Percentiles rank a stretch among this genome's conserved stretches.
These are phyloP conservation scores for Prochilodus magdalenae DNA, from an alignment of 2,113 vertebrate genomes.

Conservation along the genomic window DNA sequence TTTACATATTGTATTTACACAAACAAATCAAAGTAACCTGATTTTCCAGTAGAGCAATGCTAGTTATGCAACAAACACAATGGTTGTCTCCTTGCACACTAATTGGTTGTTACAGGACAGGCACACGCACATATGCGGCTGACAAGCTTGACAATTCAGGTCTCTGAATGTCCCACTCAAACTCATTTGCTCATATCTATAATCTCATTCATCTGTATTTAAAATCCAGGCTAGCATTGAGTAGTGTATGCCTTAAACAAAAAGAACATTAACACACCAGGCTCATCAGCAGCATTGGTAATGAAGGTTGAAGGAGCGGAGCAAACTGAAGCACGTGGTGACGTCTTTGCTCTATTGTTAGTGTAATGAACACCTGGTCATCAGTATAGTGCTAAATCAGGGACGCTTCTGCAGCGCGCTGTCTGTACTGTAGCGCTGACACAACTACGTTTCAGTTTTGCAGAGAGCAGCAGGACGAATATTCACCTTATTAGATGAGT, in stretches of 20 bases:
- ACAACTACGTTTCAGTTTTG: conserved; percentile 46
- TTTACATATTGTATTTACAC: too few relatives aligned
- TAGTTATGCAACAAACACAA: neutral
- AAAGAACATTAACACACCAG: conserved; percentile 79
- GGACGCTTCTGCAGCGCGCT: conserved; percentile 52
- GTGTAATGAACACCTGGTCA: conserved; percentile 83
- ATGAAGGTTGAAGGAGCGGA: conserved; percentile 68
- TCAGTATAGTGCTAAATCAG: conserved; percentile 74
- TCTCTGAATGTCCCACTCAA: conserved; percentile 26
- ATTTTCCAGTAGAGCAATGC: neutral
- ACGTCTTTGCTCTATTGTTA: conserved; percentile 76
- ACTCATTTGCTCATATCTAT: conserved; percentile 36
- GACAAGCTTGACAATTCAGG: conserved; percentile 21
- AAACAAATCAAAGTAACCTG: neutral
- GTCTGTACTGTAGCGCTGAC: conserved; percentile 60
- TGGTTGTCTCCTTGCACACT: neutral
- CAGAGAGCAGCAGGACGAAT: neutral
- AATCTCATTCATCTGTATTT: conserved; percentile 64
- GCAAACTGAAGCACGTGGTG: conserved; percentile 61
- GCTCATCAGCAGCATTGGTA: conserved; percentile 63
- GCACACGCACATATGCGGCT: neutral
- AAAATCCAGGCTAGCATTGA: conserved; percentile 76
- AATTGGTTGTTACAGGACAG: neutral
- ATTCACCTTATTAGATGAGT: neutral
- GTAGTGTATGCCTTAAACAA: conserved; percentile 79